Base-by-base conservation (phyloP, 2,113 vertebrate species). In the Sphaerodactylus townsendi region DNA sequence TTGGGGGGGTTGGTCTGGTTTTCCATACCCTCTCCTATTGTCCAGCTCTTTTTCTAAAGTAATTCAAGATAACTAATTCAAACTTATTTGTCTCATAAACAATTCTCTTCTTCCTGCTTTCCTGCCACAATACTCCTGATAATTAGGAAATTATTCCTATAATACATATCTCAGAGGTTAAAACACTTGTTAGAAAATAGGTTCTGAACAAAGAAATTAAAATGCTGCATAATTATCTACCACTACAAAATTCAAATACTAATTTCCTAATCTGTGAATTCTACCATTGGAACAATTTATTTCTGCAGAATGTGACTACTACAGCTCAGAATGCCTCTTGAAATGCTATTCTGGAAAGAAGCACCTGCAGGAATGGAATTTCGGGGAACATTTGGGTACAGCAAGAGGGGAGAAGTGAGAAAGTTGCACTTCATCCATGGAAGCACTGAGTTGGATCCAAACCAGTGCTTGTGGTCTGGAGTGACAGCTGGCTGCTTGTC, bases 61-160 rank as follows among this genome's bases (percentile, higher is more conserved):
- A 10, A 25, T 25, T 15, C n/a, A 74, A 64, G 77, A 2, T 30
- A 39, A 10, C 30, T 33, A 2, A 56, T 56, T 23, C 53, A 56
- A 70, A 15, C 10, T 83, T 84, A 64, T 41, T 66, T 56, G 9
- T 39, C 10, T 74, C 1, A 1, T 62, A 19, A 25, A 28, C 23
- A 23, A 2, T 48, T 37, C 3, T 68, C 46, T 33, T 48, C 50
- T 77, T 25, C 21, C 3, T 0, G 3, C 4, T 1, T 4, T 0
- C 30, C 6, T 25, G 8, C 6, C 62, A 56, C 5, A 3, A 1
- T 28, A 66, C 23, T 19, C 23, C 35, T 81, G 28, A 72, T 44
- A 35, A 41, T 19, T 37, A 71, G 48, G 50, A n/a, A 46, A 66
- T 7, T 35, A 33, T 15, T 30, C 10, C 53, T 23, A 14, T 1